phyloP scores from a whole-genome alignment of 1,140 invertebrate species.

The Euura lappo region DNA sequence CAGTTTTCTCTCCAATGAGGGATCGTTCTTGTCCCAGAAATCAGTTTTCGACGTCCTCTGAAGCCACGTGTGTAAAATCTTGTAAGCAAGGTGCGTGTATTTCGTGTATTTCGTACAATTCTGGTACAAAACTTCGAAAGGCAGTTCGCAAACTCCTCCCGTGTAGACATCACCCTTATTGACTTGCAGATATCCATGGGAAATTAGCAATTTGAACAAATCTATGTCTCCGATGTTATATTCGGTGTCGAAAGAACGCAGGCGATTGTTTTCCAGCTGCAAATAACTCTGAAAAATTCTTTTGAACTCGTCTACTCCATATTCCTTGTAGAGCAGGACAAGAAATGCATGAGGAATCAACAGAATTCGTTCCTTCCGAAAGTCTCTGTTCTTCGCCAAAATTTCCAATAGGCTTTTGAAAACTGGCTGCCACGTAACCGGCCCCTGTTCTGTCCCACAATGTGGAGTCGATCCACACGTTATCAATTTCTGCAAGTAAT shows the following conservation, averaged over 20 bases:
- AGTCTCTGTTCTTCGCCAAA: constrained; percentile 25
- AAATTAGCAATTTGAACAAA: constrained; percentile 41
- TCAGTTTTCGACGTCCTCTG: constrained; percentile 27
- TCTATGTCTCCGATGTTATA: constrained; percentile 32
- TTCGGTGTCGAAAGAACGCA: constrained; percentile 22
- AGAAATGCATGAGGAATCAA: constrained; percentile 39
- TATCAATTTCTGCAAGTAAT: constrained; percentile 37
- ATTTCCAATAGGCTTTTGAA: constrained; percentile 20
- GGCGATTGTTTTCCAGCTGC: constrained; percentile 16
- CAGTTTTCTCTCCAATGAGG: constrained; percentile 34
- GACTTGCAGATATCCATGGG: constrained; percentile 44
- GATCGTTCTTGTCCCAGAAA: constrained; percentile 36
- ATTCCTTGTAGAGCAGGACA: constrained; percentile 26
- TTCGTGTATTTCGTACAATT: constrained; percentile 45
- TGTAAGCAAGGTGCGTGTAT: constrained; percentile 48
- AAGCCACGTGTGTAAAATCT: constrained; percentile 46
- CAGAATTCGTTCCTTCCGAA: constrained; percentile 34
- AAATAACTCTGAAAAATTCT: constrained; percentile 27
- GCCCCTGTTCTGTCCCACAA: constrained; percentile 24
- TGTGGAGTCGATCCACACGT: constrained; percentile 16
- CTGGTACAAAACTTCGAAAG: constrained; percentile 38
- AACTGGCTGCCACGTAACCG: constrained; percentile 20
- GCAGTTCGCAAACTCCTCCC: constrained; percentile 24
- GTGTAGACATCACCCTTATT: constrained; percentile 27
- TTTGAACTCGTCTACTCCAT: constrained; percentile 18